These are phyloP conservation scores for Ophion ventricosus DNA, from an alignment of 2,888 invertebrate species.

Conservation along the genomic window DNA sequence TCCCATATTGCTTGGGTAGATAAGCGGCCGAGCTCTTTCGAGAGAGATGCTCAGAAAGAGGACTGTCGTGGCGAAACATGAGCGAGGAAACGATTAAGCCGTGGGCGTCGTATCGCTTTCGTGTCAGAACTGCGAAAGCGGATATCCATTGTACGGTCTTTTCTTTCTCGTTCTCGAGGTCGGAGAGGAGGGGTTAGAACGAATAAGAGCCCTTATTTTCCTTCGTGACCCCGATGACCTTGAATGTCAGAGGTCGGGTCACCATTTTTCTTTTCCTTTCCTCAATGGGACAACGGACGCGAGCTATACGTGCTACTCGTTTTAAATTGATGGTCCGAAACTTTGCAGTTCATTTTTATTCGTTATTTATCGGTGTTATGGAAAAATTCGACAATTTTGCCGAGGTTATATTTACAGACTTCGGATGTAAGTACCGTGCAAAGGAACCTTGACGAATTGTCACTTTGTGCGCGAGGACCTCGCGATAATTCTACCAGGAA, in stretches of 20 bases:
- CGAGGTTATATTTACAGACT: neutral
- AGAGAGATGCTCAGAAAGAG: slow-evolving; percentile 6
- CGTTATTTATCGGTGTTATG: neutral
- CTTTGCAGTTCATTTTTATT: neutral
- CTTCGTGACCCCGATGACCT: slow-evolving; percentile 26
- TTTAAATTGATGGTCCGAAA: slow-evolving; percentile 3
- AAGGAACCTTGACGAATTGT: neutral
- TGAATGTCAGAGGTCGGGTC: slow-evolving; percentile 18
- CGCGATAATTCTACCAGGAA: neutral
- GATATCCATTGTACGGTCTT: slow-evolving; percentile 51
- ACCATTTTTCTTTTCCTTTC: slow-evolving; percentile 18
- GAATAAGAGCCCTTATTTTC: slow-evolving; percentile 24
- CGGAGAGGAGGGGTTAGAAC: neutral
- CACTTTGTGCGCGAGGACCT: neutral
- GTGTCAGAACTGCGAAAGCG: slow-evolving; percentile 48
- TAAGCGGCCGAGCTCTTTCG: slow-evolving; percentile 21
- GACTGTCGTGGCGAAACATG: slow-evolving; percentile 42
- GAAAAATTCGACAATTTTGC: neutral
- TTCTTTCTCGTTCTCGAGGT: neutral
- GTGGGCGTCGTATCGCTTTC: slow-evolving; percentile 47
- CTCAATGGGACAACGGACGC: slow-evolving; percentile 2
- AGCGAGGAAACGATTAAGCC: slow-evolving; percentile 63
- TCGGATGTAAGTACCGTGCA: neutral
- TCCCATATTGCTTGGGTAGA: neutral
- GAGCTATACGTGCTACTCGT: neutral